Conservation (phyloP, 2,797 vertebrate species). For the Hemibagrus guttatus region DNA sequence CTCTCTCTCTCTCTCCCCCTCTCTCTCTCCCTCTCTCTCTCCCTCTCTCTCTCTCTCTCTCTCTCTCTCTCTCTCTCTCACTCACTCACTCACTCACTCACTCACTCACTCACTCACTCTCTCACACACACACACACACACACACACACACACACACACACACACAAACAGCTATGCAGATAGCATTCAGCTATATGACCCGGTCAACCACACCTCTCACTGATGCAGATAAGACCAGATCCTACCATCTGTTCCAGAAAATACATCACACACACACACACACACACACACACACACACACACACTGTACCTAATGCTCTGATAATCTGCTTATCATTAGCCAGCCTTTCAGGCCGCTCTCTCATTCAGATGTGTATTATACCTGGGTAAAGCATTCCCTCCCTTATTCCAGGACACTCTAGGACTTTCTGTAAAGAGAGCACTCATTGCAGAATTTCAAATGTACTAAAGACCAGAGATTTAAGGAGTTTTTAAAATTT, state of each 20-base stretch:
- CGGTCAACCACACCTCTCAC: slow-evolving; percentile 48
- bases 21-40: too few relatives aligned
- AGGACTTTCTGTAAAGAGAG: neutral
- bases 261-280: slow-evolving; percentile 26
- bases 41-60: too few relatives aligned
- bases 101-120: too few relatives aligned
- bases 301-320: neutral
- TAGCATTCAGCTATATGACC: slow-evolving; percentile 49
- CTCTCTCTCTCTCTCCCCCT: too few relatives aligned
- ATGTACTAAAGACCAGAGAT: neutral
- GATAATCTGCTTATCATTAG: neutral
- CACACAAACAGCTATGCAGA: slow-evolving; percentile 32
- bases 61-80: too few relatives aligned
- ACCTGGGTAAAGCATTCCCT: neutral
- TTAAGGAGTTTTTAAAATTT: too few relatives aligned
- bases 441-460: neutral
- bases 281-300: slow-evolving; percentile 29
- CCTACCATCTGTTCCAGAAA: slow-evolving; percentile 47
- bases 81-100: too few relatives aligned
- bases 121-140: neutral
- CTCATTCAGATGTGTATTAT: neutral
- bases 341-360: neutral
- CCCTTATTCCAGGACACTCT: neutral
- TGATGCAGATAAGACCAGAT: slow-evolving; percentile 48
- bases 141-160: slow-evolving; percentile 9